A percentile compares a stretch with the other conserved stretches of the same genome.
phyloP scores from a whole-genome alignment of 2,113 vertebrate genomes.

The Archocentrus centrarchus region DNA sequence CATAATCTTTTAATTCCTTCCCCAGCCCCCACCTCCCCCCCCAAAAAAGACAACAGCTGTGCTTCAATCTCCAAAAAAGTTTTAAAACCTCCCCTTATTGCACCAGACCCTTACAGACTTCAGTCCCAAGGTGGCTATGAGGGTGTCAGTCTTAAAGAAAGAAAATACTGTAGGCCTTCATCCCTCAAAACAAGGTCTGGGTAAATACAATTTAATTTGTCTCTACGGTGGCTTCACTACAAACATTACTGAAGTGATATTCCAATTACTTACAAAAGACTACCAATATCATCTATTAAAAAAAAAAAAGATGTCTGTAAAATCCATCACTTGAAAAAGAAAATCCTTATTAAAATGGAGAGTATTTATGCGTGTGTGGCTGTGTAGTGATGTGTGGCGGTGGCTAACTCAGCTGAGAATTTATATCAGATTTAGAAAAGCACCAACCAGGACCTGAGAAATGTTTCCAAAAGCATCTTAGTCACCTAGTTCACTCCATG shows the following conservation, averaged over 20 bases:
- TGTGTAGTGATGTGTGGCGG: neutral
- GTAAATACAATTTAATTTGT: neutral
- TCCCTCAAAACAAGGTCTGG: neutral
- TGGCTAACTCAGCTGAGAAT: neutral
- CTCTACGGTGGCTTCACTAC: neutral
- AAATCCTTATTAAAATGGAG: slow-evolving; percentile 20
- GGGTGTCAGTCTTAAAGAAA: neutral
- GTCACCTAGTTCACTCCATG: fast-evolving
- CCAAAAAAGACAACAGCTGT: slow-evolving; percentile 31
- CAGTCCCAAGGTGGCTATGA: slow-evolving; percentile 12
- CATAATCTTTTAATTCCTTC: neutral
- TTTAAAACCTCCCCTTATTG: slow-evolving; percentile 48
- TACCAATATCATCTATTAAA: slow-evolving; percentile 31
- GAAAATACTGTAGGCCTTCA: neutral
- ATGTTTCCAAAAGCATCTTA: neutral
- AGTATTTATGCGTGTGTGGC: neutral
- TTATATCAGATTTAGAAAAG: neutral
- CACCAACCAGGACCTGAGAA: neutral
- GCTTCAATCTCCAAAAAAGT: slow-evolving; percentile 40
- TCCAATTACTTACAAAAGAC: slow-evolving; percentile 28
- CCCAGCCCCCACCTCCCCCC: fast-evolving
- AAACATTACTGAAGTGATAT: slow-evolving; percentile 2
- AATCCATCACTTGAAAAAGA: slow-evolving; percentile 31
- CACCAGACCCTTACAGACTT: slow-evolving; percentile 42
- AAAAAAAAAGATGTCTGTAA: slow-evolving; percentile 29